Evolutionary conservation across 2,113 vertebrate species (phyloP).

Genomic region (Melanerpes aurifrons): DNA sequence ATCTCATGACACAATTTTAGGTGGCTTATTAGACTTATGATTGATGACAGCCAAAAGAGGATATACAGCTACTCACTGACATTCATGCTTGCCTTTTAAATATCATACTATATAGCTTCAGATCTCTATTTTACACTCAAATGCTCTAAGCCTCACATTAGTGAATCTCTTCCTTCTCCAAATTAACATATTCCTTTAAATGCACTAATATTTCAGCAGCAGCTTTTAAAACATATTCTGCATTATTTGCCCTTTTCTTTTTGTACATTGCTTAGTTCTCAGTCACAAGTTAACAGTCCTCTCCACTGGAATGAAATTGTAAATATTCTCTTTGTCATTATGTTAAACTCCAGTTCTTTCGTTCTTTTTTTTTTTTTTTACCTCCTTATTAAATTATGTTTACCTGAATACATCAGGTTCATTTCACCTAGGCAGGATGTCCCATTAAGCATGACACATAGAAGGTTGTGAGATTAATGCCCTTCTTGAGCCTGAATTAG

Average conservation of each 20-base stretch:
- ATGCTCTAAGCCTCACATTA: constrained; percentile 59
- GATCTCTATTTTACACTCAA: constrained; percentile 75
- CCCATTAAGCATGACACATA: constrained; percentile 83
- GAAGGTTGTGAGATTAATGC: constrained; percentile 85
- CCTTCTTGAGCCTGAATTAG: constrained; percentile 81
- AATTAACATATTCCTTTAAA: constrained; percentile 16
- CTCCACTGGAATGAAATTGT: constrained; percentile 44
- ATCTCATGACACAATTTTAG: constrained; percentile 74
- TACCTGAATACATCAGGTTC: constrained; percentile 84
- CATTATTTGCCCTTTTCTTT: neutral
- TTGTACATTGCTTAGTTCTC: neutral
- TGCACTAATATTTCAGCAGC: neutral
- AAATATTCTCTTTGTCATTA: constrained; percentile 51
- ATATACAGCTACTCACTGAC: constrained; percentile 76
- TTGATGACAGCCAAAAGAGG: constrained; percentile 79
- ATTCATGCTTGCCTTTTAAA: constrained; percentile 81
- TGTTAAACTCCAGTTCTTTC: constrained; percentile 36
- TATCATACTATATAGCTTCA: constrained; percentile 58
- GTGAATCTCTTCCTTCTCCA: neutral
- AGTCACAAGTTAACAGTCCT: neutral
- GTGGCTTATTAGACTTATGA: constrained; percentile 80
- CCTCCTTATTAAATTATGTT: constrained; percentile 85
- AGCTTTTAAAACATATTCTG: constrained; percentile 9
- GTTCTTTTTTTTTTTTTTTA: constrained; percentile 50
- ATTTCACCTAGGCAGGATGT: constrained; percentile 85